Evolutionary conservation across 2,797 vertebrate species (phyloP), one percentile per base, ranked within the genome.

Genomic region (Ctenopoma kingsleyae): DNA sequence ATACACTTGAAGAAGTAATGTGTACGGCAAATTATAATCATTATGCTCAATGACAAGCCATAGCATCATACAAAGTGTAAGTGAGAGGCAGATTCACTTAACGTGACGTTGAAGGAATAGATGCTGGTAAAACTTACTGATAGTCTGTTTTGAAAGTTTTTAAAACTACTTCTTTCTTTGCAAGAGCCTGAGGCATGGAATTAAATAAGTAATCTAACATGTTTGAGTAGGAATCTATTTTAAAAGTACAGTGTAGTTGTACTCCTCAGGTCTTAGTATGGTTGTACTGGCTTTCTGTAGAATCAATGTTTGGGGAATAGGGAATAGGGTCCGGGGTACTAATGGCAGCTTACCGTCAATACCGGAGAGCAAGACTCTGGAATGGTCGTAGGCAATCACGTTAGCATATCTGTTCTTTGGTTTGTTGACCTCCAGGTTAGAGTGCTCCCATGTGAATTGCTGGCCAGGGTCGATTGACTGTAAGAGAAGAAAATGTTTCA

Each of bases 391-490:
- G 46, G 98, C 97, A 74, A 99, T 99, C 86, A 99, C 98, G 82
- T 99, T 99, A 54, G 98, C 98, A 19, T 99, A 99, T 95, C 98
- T 96, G 80, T 99, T 99, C 97, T 99, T 99, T 96, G 98, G 97
- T 95, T 99, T 99, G 93, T 99, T 99, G 89, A 99, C 97, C 94
- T 99, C 98, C 93, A 99, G 91, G 93, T 99, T 99, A 50, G 98
- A 99, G 82, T 99, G 96, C 50, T 99, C 98, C 98, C 98, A 99
- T 2, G 98, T 99, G 90, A 99, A 99, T 92, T 99, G 98, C 88
- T 99, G 98, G 46, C 97, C 98, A 0, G 98, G 98, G 85, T 99
- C 98, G 80, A 99, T 94, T 54, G 98, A 99, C 98, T 99, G 93
- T 8, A 94, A 82, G 80, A 78, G 86, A 82, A 66, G 68, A 69